These are phyloP conservation scores for Amphiprion ocellaris DNA, from an alignment of 2,113 vertebrate species.

Conservation along the genomic window DNA sequence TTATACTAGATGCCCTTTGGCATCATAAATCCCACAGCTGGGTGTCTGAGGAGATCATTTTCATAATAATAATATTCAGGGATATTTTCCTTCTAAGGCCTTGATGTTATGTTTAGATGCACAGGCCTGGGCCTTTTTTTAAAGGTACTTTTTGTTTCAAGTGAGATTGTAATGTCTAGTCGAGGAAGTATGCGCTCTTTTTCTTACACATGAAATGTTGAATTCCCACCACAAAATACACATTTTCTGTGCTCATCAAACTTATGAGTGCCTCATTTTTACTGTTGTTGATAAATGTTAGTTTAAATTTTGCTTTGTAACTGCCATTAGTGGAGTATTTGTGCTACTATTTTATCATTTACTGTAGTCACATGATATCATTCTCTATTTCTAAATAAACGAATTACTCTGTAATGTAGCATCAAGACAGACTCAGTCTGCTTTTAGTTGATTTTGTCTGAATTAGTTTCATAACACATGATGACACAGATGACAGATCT, in stretches of 20 bases:
- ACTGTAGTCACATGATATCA: not conserved
- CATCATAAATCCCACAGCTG: no score
- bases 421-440: not conserved
- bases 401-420: slow-evolving; percentile 11
- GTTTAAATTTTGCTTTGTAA: not conserved
- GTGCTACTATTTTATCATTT: not conserved
- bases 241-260: no score
- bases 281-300: no score
- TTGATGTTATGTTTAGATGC: not conserved
- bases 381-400: slow-evolving; percentile 12
- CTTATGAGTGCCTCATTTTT: no score
- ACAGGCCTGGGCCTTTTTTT: no score
- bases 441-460: slow-evolving; percentile 18
- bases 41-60: not conserved
- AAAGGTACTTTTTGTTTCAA: no score
- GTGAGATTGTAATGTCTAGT: not conserved
- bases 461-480: not conserved
- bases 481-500: not conserved
- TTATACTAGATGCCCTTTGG: slow-evolving; percentile 9
- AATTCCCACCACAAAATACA: no score
- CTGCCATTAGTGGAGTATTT: not conserved
- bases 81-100: not conserved
- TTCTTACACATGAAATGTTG: not conserved
- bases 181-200: not conserved
- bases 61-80: not conserved